Evolutionary conservation across 2,888 invertebrate species (phyloP).

Genomic region (Pseudanteris insignis): DNA sequence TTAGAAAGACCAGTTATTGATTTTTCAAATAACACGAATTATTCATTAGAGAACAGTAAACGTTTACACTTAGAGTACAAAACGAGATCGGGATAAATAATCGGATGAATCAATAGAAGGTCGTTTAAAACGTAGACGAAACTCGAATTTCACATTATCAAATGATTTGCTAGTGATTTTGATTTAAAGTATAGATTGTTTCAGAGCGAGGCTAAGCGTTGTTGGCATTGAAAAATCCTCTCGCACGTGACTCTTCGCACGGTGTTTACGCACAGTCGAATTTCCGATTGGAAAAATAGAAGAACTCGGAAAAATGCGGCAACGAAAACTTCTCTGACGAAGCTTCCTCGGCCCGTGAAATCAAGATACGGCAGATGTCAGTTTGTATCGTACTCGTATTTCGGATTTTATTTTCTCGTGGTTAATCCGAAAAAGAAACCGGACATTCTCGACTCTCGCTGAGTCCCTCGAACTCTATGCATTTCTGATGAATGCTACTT

Average conservation of each 20-base stretch:
- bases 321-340: constrained; percentile 17
- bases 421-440: constrained; percentile 42
- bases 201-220: constrained; percentile 18
- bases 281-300: constrained; percentile 32
- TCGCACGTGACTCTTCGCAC: constrained; percentile 56
- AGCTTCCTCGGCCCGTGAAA: constrained; percentile 17
- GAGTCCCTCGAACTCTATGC: constrained; percentile 55
- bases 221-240: constrained; percentile 51
- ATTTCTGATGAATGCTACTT: constrained; percentile 62
- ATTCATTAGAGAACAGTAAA: not conserved
- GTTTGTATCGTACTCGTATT: constrained; percentile 38
- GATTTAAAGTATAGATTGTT: constrained; percentile 27
- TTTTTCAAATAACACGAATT: not conserved
- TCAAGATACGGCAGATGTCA: constrained; percentile 31
- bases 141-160: not conserved
- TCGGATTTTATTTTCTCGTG: constrained; percentile 53
- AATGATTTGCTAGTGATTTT: constrained; percentile 13
- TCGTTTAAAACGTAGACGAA: not conserved
- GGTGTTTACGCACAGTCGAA: constrained; percentile 50
- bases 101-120: constrained; percentile 1
- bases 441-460: constrained; percentile 48
- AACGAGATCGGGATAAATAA: too few relatives aligned
- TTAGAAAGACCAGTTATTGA: not conserved
- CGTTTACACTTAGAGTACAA: too few relatives aligned
- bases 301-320: constrained; percentile 16